Evolutionary conservation across 1,140 invertebrate species (phyloP), one percentile per base, ranked within the genome.

Genomic region (Octopus sinensis): DNA sequence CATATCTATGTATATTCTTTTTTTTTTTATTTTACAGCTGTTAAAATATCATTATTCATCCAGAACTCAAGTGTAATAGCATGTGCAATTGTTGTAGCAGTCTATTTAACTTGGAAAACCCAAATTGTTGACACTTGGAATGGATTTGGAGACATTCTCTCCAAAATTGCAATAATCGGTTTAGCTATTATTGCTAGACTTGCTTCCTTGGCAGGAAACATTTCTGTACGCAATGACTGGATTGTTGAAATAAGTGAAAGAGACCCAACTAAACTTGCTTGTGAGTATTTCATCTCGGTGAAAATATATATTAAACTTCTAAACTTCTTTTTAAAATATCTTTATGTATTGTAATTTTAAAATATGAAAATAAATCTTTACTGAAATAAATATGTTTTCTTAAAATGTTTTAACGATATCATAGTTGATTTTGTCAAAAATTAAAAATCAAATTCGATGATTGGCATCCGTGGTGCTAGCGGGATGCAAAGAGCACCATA

Each of bases 191-290:
- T 90, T 23, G 84, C 86, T 4, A 83, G 78, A 6, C 82, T 90
- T 51, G 90, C 91, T 43, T 91, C 91, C 77, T 85, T 90, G 23
- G 92, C 90, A 6, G 88, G 87, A 4, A 91, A 89, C 80, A 90
- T 93, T 79, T 88, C 89, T 51, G 85, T 93, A 51, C 90, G 92
- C 84, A 91, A 91, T 85, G 92, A 93, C 84, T 93, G 92, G 92
- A 89, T 93, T 76, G 89, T 92, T 53, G 91, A 92, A 51, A 90
- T 90, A 10, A 90, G 88, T 85, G 86, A 83, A 4, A 76, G 85
- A 53, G 85, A 90, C 56, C 88, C 84, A 78, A 84, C 86, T 54
- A 81, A 82, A 56, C 81, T 90, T 17, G 86, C 88, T 54, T 84
- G 88, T 90, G 85, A 83, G 85, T 68, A 13, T 52, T 13, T 5